Base-by-base conservation (phyloP, 1,140 invertebrate species). In the Diuraphis noxia region DNA sequence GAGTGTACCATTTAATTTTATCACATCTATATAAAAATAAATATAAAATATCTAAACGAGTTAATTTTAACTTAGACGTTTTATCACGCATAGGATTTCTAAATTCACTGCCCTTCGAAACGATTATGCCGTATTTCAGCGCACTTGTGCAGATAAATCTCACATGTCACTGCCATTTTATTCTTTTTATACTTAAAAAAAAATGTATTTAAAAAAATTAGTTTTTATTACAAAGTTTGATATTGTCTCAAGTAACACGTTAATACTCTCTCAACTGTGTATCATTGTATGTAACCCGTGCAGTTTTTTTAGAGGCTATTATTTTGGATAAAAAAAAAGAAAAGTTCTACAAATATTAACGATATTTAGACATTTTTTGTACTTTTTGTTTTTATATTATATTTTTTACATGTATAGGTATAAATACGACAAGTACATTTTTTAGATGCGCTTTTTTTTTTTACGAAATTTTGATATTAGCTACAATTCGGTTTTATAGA, bases 51-150 rank as follows among this genome's bases (percentile, higher is more conserved):
- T 85, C 46, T 40, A 46, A 43, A 40, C 2, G 2, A 36, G 10
- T 46, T 46, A 19, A 85, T 85, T 86, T 9, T 49, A 49, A 49
- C 34, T 36, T 49, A 86, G 84, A 86, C 23, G n/a, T 43, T 49
- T 86, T 86, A 36, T 86, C 84, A 86, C 84, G 41, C 84, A 36
- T 49, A 86, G 41, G 13, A 86, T 86, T 46, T 86, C 43, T 21
- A 86, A 49, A 49, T 86, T 49, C 84, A 86, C 84, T 86, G 84
- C 84, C 84, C 84, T 49, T 86, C 43, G 46, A 34, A 86, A 86
- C 43, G 46, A 49, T 41, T 86, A 86, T 34, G 43, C 84, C 10
- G 84, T 86, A 49, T 86, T 49, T 86, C 43, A 49, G 43, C 13
- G n/a, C 43, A 86, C 84, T 86, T 49, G 41, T 84, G 41, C 82